Percentiles rank a stretch among this genome's conserved stretches.
These are phyloP conservation scores for Holothuria glaberrima DNA, from an alignment of 35 echinoderm and acorn worm species.

Conservation along the genomic window DNA sequence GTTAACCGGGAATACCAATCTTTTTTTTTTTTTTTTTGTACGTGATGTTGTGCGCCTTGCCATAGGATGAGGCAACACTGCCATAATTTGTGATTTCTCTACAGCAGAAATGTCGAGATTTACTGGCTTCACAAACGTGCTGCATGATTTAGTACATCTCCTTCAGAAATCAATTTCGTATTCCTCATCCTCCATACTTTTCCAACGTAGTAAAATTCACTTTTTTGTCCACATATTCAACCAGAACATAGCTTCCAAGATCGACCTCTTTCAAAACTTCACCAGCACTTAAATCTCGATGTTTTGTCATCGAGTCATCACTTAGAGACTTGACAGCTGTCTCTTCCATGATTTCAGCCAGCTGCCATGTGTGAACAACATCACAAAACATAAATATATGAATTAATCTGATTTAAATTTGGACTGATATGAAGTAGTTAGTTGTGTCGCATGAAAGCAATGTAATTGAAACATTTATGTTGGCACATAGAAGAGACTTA, in stretches of 20 bases:
- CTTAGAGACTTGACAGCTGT: slow-evolving; percentile 8
- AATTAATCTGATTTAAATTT: not conserved
- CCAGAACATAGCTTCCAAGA: not conserved
- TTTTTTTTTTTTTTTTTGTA: too few relatives aligned
- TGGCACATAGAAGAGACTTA: not conserved
- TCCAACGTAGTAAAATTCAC: not conserved
- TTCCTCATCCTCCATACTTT: not conserved
- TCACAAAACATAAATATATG: not conserved
- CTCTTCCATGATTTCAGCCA: slow-evolving; percentile 64
- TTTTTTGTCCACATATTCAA: not conserved
- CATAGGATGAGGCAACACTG: not conserved
- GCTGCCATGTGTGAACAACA: not conserved
- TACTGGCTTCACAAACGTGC: not conserved
- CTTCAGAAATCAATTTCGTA: slow-evolving; percentile 8
- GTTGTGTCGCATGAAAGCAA: not conserved
- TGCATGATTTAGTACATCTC: not conserved
- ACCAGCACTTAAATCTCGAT: too few relatives aligned
- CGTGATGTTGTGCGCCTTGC: not conserved
- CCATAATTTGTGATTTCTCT: too few relatives aligned
- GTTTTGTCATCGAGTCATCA: too few relatives aligned
- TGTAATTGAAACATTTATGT: not conserved
- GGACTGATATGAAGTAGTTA: not conserved
- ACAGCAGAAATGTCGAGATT: not conserved
- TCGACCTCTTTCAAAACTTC: slow-evolving; percentile 3
- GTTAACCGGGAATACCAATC: not conserved